Evolutionary conservation across 92 coral and sea anemone species (phyloP).

Genomic region (Pocillopora grandis): DNA sequence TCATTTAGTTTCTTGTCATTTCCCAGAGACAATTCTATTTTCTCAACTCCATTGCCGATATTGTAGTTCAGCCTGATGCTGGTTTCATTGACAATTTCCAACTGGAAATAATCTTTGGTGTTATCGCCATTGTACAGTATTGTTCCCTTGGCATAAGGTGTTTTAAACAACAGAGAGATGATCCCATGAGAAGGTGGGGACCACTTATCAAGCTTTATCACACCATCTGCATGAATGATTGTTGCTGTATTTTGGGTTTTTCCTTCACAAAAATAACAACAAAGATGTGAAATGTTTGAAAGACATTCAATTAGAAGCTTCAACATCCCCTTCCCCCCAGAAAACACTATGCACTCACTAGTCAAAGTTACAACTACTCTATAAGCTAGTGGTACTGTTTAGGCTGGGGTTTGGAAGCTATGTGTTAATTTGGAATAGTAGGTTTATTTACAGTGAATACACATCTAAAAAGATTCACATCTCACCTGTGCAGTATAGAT

Average conservation of each 20-base stretch:
- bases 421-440: neutral
- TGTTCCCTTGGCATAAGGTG: constrained; percentile 76
- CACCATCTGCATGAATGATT: constrained; percentile 79
- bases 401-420: too few species aligned
- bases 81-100: constrained; percentile 60
- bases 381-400: too few species aligned
- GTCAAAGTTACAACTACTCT: too few species aligned
- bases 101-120: constrained; percentile 58
- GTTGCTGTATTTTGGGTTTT: constrained; percentile 82
- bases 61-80: constrained; percentile 55
- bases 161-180: constrained; percentile 67
- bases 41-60: constrained; percentile 64
- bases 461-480: neutral
- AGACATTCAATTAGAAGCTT: too few species aligned
- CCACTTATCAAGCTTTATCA: constrained; percentile 48
- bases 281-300: neutral
- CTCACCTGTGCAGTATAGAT: constrained; percentile 73
- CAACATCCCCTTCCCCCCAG: too few species aligned
- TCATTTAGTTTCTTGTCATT: constrained; percentile 54
- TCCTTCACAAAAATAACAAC: constrained; percentile 38
- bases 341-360: too few species aligned
- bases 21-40: constrained; percentile 27
- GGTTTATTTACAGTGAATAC: neutral
- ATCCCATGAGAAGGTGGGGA: constrained; percentile 66
- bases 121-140: constrained; percentile 61